phyloP scores from a whole-genome alignment of 2,888 invertebrate genomes.

The Esperia sulphurella region DNA sequence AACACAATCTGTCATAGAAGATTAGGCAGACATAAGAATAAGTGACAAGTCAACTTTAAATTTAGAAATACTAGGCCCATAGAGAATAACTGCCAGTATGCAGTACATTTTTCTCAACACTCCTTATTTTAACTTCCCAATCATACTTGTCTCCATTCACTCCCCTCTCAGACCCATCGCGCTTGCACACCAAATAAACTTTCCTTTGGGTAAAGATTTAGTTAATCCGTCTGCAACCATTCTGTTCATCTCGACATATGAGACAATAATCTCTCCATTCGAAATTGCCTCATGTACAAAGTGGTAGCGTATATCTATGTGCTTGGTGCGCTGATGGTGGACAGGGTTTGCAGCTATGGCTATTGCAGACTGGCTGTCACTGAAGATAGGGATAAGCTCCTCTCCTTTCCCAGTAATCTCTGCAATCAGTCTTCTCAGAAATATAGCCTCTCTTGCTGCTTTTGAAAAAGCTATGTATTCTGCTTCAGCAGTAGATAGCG shows the following conservation, averaged over 20 bases:
- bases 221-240: constrained; percentile 9
- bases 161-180: too few relatives aligned
- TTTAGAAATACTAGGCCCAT: too few relatives aligned
- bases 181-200: too few relatives aligned
- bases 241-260: constrained; percentile 7
- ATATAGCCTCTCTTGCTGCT: not conserved
- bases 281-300: constrained; percentile 7
- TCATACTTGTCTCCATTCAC: too few relatives aligned
- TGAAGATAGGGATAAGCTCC: too few relatives aligned
- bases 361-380: constrained; percentile 10
- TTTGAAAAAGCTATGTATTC: not conserved
- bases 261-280: constrained; percentile 1
- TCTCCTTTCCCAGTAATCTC: not conserved
- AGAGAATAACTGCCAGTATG: too few relatives aligned
- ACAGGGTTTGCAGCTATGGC: constrained; percentile 7
- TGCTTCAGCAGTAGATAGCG: not conserved
- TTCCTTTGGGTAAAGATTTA: not conserved
- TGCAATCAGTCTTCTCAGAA: not conserved
- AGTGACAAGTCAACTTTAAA: too few relatives aligned
- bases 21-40: too few relatives aligned
- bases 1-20: too few relatives aligned
- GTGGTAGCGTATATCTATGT: constrained; percentile 10
- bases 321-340: constrained; percentile 11
- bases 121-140: too few relatives aligned
- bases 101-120: too few relatives aligned